A percentile compares a stretch with the other conserved stretches of the same genome.
These are phyloP conservation scores for Rattus norvegicus DNA, from an alignment of 2,113 vertebrate species.

Conservation along the genomic window GRCr8 NC_086039.1:23736501-23737000, in stretches of 20 bases:
- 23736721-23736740: conserved; percentile 27
- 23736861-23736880: conserved; percentile 77
- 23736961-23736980: conserved; percentile 83
- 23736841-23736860: conserved; percentile 72
- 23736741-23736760: conserved; percentile 36
- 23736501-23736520: conserved; percentile 21
- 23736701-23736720: conserved; percentile 21
- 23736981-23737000: conserved; percentile 84
- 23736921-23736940: conserved; percentile 82
- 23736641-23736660: conserved; percentile 16
- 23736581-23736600: conserved; percentile 17
- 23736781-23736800: conserved; percentile 19
- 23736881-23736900: conserved; percentile 83
- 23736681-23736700: conserved; percentile 36
- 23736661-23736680: conserved; percentile 37
- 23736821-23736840: conserved; percentile 67
- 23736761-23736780: neutral
- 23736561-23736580: conserved; percentile 29
- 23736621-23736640: conserved; percentile 27
- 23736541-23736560: conserved; percentile 26
- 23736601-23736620: conserved; percentile 1
- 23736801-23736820: conserved; percentile 44
- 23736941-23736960: conserved; percentile 81
- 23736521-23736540: conserved; percentile 20
- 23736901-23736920: conserved; percentile 84